Evolutionary conservation across 2,888 invertebrate species (phyloP).

Genomic region (Corythucha ciliata): DNA sequence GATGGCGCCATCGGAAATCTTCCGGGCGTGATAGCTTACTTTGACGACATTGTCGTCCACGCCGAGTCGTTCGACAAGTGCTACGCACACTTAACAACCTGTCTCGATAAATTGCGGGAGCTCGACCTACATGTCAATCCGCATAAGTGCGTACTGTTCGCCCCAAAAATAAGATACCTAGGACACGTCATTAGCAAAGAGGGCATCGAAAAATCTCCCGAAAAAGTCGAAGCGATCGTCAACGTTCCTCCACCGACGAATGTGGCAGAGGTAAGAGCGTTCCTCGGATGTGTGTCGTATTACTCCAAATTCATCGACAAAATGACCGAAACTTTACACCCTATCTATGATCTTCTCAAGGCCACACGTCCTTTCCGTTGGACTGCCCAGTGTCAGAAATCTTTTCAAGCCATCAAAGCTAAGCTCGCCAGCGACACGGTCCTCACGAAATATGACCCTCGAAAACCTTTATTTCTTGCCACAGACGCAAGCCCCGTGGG

Average conservation of each 20-base stretch:
- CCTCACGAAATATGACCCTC: slow-evolving; percentile 26
- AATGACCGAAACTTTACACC: slow-evolving; percentile 4
- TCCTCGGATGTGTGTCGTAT: slow-evolving; percentile 10
- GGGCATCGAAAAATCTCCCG: slow-evolving; percentile 10
- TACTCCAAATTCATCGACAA: slow-evolving; percentile 11
- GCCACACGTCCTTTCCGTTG: slow-evolving; percentile 19
- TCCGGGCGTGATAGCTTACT: slow-evolving; percentile 18
- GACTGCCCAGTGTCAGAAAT: slow-evolving; percentile 27
- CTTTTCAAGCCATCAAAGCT: slow-evolving; percentile 31
- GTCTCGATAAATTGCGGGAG: slow-evolving; percentile 12
- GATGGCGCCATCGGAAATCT: slow-evolving; percentile 13
- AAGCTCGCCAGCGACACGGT: slow-evolving; percentile 25
- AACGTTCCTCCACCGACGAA: slow-evolving; percentile 22
- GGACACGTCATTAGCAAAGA: slow-evolving; percentile 21
- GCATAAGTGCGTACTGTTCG: slow-evolving; percentile 25
- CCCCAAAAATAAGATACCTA: slow-evolving; percentile 16
- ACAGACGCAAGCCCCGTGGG: slow-evolving; percentile 26
- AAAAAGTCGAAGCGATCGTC: slow-evolving; percentile 15
- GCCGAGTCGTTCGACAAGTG: slow-evolving; percentile 29
- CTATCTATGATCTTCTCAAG: neutral
- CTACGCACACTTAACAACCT: slow-evolving; percentile 2
- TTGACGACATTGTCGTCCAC: slow-evolving; percentile 33
- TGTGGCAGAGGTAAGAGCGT: slow-evolving; percentile 14
- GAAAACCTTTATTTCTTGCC: slow-evolving; percentile 27
- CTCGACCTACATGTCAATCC: slow-evolving; percentile 23